Conservation (phyloP, 2,888 invertebrate species). For the Meganola albula region DNA sequence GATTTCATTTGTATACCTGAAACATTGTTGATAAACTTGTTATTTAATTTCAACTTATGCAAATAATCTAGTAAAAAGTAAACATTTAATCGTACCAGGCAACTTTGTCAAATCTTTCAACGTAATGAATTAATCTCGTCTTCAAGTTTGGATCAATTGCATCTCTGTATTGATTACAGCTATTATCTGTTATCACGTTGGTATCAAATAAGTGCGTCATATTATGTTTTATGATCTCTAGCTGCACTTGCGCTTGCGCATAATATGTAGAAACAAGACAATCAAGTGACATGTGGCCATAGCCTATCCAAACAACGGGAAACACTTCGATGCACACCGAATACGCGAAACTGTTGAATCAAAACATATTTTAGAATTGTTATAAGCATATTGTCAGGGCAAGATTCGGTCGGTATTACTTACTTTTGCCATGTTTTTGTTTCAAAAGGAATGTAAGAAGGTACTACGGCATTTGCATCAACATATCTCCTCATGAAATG, state of each 20-base stretch:
- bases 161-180: slow-evolving; percentile 23
- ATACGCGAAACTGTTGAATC: slow-evolving; percentile 30
- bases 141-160: slow-evolving; percentile 19
- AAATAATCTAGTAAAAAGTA: slow-evolving; percentile 2
- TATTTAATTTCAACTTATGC: background rate
- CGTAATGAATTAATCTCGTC: slow-evolving; percentile 29
- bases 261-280: slow-evolving; percentile 34
- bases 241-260: slow-evolving; percentile 37
- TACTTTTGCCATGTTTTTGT: slow-evolving; percentile 34
- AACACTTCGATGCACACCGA: slow-evolving; percentile 26
- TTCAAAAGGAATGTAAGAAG: slow-evolving; percentile 33
- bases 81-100: slow-evolving; percentile 28
- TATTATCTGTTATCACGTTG: background rate
- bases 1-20: slow-evolving; percentile 39
- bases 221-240: slow-evolving; percentile 41
- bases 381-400: background rate
- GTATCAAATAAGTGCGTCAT: slow-evolving; percentile 30
- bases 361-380: background rate
- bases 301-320: slow-evolving; percentile 30
- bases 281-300: slow-evolving; percentile 36
- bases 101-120: slow-evolving; percentile 36
- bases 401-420: no score
- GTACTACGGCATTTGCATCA: slow-evolving; percentile 20
- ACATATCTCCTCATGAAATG: slow-evolving; percentile 24
- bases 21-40: slow-evolving; percentile 14